A percentile compares a stretch with the other conserved stretches of the same genome.
These are phyloP conservation scores for Riparia riparia DNA, from an alignment of 2,113 vertebrate species.

Conservation along the genomic window DNA sequence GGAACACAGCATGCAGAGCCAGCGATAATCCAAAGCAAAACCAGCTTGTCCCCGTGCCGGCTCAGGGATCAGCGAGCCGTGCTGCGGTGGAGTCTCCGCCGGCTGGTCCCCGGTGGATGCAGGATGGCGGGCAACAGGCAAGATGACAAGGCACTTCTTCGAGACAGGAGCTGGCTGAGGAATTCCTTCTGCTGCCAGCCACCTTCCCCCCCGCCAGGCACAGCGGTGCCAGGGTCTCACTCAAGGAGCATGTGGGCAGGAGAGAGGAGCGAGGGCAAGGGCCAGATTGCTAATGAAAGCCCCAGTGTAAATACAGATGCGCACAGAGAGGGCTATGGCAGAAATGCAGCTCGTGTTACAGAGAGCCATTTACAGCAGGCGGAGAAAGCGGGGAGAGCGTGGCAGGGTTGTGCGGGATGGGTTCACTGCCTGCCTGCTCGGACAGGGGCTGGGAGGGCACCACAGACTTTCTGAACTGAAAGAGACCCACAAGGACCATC, in stretches of 20 bases:
- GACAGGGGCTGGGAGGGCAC: not conserved
- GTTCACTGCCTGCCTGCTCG: not conserved
- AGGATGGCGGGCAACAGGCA: not conserved
- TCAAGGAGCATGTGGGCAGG: not conserved
- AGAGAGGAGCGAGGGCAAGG: not conserved
- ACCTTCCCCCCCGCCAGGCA: not conserved
- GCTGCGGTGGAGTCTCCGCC: not conserved
- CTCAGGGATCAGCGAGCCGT: not conserved
- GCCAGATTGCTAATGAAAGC: conserved; percentile 11
- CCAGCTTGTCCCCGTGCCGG: not conserved
- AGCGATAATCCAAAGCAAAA: conserved; percentile 16
- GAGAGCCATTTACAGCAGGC: conserved; percentile 26
- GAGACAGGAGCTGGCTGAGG: not conserved
- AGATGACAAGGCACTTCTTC: conserved; percentile 29
- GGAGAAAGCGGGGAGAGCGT: not conserved
- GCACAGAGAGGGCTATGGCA: not conserved
- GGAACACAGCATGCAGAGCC: not conserved
- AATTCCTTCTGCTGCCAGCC: not conserved
- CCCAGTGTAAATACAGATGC: conserved; percentile 38
- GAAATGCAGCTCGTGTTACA: conserved; percentile 56
- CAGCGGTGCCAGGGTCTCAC: not conserved
- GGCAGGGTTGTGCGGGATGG: not conserved
- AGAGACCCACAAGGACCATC: not conserved
- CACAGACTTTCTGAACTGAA: not conserved
- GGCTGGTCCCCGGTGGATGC: not conserved